Evolutionary conservation across 2,113 vertebrate species (phyloP), one percentile per base, ranked within the genome.

Genomic region (Oxyruncus cristatus): DNA sequence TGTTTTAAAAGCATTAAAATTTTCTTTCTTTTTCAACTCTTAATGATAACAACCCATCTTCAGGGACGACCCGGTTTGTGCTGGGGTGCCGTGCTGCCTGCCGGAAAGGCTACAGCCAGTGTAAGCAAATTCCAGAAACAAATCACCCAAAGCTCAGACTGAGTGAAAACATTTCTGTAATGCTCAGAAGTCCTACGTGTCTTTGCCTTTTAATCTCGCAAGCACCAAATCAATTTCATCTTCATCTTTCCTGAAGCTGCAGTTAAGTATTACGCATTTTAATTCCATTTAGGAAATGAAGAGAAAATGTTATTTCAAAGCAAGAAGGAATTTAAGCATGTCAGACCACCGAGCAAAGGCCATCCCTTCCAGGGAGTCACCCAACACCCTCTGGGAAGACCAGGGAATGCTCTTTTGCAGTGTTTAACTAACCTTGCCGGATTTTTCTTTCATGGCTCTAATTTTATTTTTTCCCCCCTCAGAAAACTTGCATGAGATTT

Each of bases 321-420:
- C 15, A 66, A 35, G 23, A 76, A 68, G 37, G 81, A 46, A 78
- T 53, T 30, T 42, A 70, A 74, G 39, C 59, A 17, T 12, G 21
- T 30, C 72, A 80, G 74, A 42, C 3, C 0, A 47, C 3, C 0
- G 1, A 42, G 55, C 14, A 44, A 88, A 80, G 20, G 28, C 55
- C 66, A 47, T 12, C 20, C 39, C 35, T 50, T 74, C 41, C 35
- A n/a, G 11, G 32, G 20, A 19, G 20, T 76, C 62, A 46, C 4
- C 50, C 58, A 93, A 70, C 28, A 61, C 26, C 30, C 39, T 17
- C 27, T 47, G 49, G 28, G 24, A 85, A 78, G 14, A 49, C 14
- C 62, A 74, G 15, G 28, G 28, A 84, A 59, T 39, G 35, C 7
- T 18, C 42, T 62, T 37, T 20, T 22, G 14, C n/a, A 78, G 14